Base-by-base conservation (phyloP, 2,113 vertebrate genomes). In the Toxotes jaculatrix region DNA sequence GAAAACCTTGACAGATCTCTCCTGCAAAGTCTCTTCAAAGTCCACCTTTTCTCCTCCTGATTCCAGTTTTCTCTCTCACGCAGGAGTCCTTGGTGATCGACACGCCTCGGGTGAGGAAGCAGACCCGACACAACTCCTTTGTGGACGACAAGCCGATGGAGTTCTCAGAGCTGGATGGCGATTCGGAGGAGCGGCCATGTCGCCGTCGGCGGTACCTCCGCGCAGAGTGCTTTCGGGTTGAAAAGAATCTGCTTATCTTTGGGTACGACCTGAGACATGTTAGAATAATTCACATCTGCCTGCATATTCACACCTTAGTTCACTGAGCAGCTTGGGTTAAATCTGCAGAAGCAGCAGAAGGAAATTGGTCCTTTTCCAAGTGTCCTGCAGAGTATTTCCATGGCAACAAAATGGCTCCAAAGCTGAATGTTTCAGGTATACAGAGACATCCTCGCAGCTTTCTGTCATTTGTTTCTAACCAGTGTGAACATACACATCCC, bases 91-190 rank as follows among this genome's bases (percentile, higher is more conserved):
- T 99, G 89, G 98, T 99, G 84, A 96, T 99, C 0, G 98, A 99
- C 93, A 97, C 98, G 0, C 98, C 98, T 3, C 96, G 98, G 0
- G 97, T 99, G 65, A 93, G 98, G 82, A 99, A 98, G 74, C 98
- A 99, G 94, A 99, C 98, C 1, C 97, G 98, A 16, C 98, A 99
- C 94, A 99, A 99, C 88, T 99, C 98, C 0, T 99, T 99, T 0
- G 98, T 99, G 85, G 98, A 99, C 4, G 98, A 99, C 0, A 98
- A 99, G 89, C 95, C 99, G 82, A 99, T 99, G 98, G 98, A 99
- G 92, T 99, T 99, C 91, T 99, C 98, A 0, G 98, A 99, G 92
- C 94, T 99, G 88, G 98, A 99, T 91, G 99, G 98, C 12, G 98
- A 99, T 91, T 97, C 97, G 0, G 98, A 99, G 3, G 98, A 99